Percentiles rank a stretch among this genome's conserved stretches.
Evolutionary conservation across 1,140 invertebrate species (phyloP).

Genomic region (Heliconius melpomene): DNA sequence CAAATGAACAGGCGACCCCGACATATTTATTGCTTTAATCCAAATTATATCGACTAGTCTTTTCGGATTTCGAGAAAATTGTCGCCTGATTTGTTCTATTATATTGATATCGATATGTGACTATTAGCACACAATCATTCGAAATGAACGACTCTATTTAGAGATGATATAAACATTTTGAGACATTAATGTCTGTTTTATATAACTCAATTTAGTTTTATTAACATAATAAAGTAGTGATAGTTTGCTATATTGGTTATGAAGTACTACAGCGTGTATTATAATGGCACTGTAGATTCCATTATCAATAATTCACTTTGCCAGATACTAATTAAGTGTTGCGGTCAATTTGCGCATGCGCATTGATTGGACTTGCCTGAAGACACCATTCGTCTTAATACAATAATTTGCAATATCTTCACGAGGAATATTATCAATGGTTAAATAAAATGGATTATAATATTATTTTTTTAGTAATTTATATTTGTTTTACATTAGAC

Average conservation of each 20-base stretch:
- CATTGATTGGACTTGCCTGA: conserved; percentile 61
- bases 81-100: conserved; percentile 72
- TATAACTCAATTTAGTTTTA: conserved; percentile 22
- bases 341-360: conserved; percentile 68
- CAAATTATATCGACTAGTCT: conserved; percentile 78
- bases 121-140: conserved; percentile 47
- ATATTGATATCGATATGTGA: conserved; percentile 55
- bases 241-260: conserved; percentile 35
- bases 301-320: conserved; percentile 69
- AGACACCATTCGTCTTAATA: conserved; percentile 69
- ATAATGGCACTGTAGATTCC: conserved; percentile 59
- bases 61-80: conserved; percentile 67
- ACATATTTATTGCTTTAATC: conserved; percentile 79
- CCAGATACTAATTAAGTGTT: conserved; percentile 68
- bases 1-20: conserved; percentile 77
- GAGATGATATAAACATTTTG: conserved; percentile 28
- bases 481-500: neutral
- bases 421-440: neutral
- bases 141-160: conserved; percentile 32
- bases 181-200: conserved; percentile 19
- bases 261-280: conserved; percentile 50
- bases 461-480: neutral
- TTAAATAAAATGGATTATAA: neutral
- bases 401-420: conserved; percentile 39
- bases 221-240: conserved; percentile 23